Percentiles rank a stretch among this genome's conserved stretches.
Conservation (phyloP, 2,797 vertebrate species). For the Denticeps clupeoides region DNA sequence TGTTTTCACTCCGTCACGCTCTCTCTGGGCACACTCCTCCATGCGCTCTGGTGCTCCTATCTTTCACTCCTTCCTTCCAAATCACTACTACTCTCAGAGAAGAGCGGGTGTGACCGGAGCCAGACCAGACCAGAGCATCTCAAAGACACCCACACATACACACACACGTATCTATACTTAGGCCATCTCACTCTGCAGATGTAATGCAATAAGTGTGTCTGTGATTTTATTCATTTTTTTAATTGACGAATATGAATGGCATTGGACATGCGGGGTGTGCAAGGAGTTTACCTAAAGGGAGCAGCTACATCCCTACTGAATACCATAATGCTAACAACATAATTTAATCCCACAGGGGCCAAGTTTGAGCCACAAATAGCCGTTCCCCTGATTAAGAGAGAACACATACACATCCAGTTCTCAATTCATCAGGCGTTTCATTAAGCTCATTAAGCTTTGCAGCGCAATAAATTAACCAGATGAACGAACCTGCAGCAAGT, state of each 20-base stretch:
- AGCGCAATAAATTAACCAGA: conserved; percentile 23
- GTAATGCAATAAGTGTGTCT: too few species aligned
- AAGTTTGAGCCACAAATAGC: too few species aligned
- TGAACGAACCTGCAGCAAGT: background rate
- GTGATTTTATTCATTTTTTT: too few species aligned
- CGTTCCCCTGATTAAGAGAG: background rate
- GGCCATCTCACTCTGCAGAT: too few species aligned
- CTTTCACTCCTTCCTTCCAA: background rate
- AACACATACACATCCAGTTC: background rate
- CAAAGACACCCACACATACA: background rate
- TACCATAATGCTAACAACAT: too few species aligned
- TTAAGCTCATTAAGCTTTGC: conserved; percentile 27
- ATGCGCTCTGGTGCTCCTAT: background rate
- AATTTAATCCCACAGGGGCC: too few species aligned
- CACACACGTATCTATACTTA: too few species aligned
- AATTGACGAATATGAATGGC: too few species aligned
- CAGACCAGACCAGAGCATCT: background rate
- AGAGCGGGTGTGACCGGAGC: background rate
- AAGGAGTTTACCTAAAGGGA: too few species aligned
- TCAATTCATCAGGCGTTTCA: conserved; percentile 20
- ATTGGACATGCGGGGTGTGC: too few species aligned
- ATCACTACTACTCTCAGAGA: background rate
- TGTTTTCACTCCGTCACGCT: background rate
- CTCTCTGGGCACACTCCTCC: background rate
- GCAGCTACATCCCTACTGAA: too few species aligned